Evolutionary conservation across 2,888 invertebrate genomes (phyloP).

Genomic region (Taenaris catops): DNA sequence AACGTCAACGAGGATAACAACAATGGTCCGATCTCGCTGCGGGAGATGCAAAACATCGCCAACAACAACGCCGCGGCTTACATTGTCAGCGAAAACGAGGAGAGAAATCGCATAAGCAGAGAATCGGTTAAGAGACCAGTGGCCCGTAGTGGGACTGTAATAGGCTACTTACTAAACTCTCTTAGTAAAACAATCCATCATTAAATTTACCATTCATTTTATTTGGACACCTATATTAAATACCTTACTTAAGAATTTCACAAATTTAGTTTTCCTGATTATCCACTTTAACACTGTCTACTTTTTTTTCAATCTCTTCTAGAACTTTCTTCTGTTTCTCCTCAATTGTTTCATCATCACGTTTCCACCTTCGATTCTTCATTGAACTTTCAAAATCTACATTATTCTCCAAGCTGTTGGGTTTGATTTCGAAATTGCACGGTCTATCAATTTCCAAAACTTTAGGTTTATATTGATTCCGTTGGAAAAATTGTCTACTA

Average conservation of each 20-base stretch:
- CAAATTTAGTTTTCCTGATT: slow-evolving; percentile 3
- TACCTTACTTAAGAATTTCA: slow-evolving; percentile 1
- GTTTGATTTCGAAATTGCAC: slow-evolving; percentile 4
- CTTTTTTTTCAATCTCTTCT: slow-evolving; percentile 20
- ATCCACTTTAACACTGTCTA: slow-evolving; percentile 17
- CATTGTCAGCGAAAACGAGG: slow-evolving; percentile 73
- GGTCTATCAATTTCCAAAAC: slow-evolving; percentile 2
- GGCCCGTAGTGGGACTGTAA: no score
- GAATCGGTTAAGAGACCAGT: slow-evolving; percentile 45
- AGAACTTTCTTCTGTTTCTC: slow-evolving; percentile 22
- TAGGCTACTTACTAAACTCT: background rate
- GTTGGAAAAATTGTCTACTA: slow-evolving; percentile 22
- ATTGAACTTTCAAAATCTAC: slow-evolving; percentile 2
- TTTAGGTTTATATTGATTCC: slow-evolving; percentile 3
- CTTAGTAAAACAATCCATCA: background rate
- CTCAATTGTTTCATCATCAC: slow-evolving; percentile 13
- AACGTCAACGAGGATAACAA: slow-evolving; percentile 76
- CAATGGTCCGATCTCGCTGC: slow-evolving; percentile 76
- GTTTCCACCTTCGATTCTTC: slow-evolving; percentile 16
- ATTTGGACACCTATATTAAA: slow-evolving; percentile 2
- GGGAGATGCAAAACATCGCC: slow-evolving; percentile 79
- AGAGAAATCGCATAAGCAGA: slow-evolving; percentile 58
- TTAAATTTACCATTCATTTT: background rate
- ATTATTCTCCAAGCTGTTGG: slow-evolving; percentile 5
- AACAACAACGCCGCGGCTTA: slow-evolving; percentile 77